Conservation (phyloP, 2,797 vertebrate genomes). For the Malacoraja senta region DNA sequence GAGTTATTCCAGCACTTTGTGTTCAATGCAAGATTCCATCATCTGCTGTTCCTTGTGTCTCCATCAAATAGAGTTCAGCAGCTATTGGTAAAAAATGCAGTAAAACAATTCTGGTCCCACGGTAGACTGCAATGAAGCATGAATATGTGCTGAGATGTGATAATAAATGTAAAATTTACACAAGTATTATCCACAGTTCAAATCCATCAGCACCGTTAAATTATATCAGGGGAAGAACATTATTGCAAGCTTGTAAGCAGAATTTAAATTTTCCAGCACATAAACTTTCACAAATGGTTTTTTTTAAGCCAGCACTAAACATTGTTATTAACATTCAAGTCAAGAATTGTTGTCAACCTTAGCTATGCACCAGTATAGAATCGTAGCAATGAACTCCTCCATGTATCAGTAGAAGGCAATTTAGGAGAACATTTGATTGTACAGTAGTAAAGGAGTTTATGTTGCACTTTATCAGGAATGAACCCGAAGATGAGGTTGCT, state of each 20-base stretch:
- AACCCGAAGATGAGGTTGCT: not conserved
- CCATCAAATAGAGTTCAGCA: not conserved
- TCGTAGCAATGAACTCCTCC: not conserved
- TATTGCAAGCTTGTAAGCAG: not conserved
- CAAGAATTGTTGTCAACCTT: not conserved
- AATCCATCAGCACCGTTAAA: not conserved
- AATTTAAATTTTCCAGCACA: not conserved
- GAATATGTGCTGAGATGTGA: not conserved
- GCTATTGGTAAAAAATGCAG: not conserved
- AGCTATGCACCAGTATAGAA: not conserved
- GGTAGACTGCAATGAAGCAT: not conserved
- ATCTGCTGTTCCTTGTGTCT: too few relatives aligned
- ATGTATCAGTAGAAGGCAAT: not conserved
- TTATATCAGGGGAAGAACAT: not conserved
- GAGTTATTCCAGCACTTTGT: too few relatives aligned
- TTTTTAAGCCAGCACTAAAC: not conserved
- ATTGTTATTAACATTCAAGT: too few relatives aligned
- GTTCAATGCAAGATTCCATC: too few relatives aligned
- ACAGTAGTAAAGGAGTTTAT: not conserved
- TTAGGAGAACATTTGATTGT: constrained; percentile 3
- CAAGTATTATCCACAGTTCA: not conserved
- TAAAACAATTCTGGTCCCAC: not conserved
- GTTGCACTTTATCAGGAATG: not conserved
- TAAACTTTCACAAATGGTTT: too few relatives aligned
- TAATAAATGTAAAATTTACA: not conserved